Evolutionary conservation across 2,888 invertebrate genomes (phyloP), one percentile per base, ranked within the genome.

Genomic region (Elmis aenea): DNA sequence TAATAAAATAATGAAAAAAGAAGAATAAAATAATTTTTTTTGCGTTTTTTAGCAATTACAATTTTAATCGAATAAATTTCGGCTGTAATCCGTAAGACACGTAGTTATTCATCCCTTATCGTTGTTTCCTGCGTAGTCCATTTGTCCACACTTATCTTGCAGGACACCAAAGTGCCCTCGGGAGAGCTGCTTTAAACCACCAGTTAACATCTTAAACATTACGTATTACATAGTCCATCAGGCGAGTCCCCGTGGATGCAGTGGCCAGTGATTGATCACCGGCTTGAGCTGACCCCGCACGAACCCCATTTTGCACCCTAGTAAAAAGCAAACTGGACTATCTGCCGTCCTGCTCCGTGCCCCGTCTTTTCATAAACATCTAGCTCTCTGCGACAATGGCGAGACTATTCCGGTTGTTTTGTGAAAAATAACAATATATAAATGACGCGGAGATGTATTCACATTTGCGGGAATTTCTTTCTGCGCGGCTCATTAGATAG

Each of bases 141-240:
- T 49, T 51, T 52, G 49, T 52, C 50, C 46, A 42, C 48, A 43
- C 46, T 52, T 52, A 52, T 50, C 50, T 42, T 24, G 40, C 36
- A 46, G 31, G 44, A 16, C 18, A 38, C 23, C 41, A 46, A 62
- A 66, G 58, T 59, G 57, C 58, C 58, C 66, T 61, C 64, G 40
- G 46, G 66, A 63, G 64, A 60, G 54, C 48, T 51, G 54, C 48
- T 62, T 62, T 62, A 66, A 64, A 64, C 62, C 62, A 57, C 62
- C 62, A 62, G 67, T 64, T 66, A 66, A 66, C 65, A 65, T 66
- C 67, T 66, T 66, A 62, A 65, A 63, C 62, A 66, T 64, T 64
- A 62, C 60, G 58, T 64, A 66, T 66, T 64, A 66, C 62, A 63
- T 51, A 55, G 55, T 51, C 52, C 53, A 55, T 55, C 53, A 54